phyloP scores from a whole-genome alignment of 2,888 invertebrate species.

The Dorcus parallelipipedus region DNA sequence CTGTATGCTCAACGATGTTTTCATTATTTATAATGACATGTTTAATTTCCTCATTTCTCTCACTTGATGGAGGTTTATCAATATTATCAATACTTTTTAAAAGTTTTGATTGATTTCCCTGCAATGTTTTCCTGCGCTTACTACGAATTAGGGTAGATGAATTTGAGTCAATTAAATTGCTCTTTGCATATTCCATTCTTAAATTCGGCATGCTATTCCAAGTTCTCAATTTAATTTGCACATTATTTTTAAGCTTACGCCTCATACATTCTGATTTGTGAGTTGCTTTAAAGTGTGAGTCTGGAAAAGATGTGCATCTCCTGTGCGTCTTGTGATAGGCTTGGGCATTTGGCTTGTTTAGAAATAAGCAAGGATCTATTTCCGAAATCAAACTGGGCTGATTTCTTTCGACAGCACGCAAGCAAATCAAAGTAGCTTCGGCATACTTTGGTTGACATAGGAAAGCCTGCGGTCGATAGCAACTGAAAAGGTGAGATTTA shows the following conservation, averaged over 20 bases:
- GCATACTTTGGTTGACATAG: constrained; percentile 58
- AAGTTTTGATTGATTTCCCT: not conserved
- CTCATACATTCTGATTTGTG: constrained; percentile 1
- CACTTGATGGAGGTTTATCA: not conserved
- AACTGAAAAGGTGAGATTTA: constrained; percentile 57
- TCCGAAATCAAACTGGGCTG: constrained; percentile 60
- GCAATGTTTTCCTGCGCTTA: constrained; percentile 20
- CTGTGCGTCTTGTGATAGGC: constrained; percentile 50
- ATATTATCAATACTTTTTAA: not conserved
- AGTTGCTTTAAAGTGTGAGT: constrained; percentile 37
- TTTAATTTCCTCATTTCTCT: constrained; percentile 17
- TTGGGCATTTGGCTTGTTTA: constrained; percentile 35
- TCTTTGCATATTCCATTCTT: constrained; percentile 32
- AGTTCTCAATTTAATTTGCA: constrained; percentile 42
- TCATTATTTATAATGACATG: constrained; percentile 42
- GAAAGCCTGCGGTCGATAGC: constrained; percentile 58
- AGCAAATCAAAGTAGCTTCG: constrained; percentile 60
- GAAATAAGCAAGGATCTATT: constrained; percentile 56
- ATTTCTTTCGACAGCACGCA: constrained; percentile 62
- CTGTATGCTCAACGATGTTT: constrained; percentile 44
- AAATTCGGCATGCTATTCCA: constrained; percentile 50
- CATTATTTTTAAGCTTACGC: not conserved
- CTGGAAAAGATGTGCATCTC: constrained; percentile 58
- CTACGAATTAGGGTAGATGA: constrained; percentile 41
- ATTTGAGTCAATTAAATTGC: constrained; percentile 39